Conservation (phyloP, 2,888 invertebrate species). For the Amblyjoppa fuscipennis region DNA sequence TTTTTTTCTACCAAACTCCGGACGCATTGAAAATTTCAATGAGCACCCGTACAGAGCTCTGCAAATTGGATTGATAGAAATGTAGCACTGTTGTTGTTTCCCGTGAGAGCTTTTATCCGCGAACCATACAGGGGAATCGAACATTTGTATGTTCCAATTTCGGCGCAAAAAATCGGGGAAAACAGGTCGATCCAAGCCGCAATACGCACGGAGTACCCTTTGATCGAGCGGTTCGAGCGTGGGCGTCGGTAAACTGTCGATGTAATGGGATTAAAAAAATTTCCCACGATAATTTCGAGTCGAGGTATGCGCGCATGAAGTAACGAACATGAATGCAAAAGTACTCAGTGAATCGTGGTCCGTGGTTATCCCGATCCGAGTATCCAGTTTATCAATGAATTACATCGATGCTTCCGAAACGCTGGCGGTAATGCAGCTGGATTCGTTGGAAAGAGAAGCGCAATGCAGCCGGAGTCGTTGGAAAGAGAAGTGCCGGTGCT, state of each 20-base stretch:
- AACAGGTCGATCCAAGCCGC: not conserved
- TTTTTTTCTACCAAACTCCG: not conserved
- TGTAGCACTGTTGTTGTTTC: not conserved
- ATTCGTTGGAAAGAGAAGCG: constrained; percentile 2
- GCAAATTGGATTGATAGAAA: not conserved
- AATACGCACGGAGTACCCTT: not conserved
- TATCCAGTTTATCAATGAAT: constrained; percentile 27
- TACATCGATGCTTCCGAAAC: constrained; percentile 27
- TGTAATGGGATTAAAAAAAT: constrained; percentile 13
- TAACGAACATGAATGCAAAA: not conserved
- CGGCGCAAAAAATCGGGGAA: too few relatives aligned
- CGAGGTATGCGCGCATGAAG: not conserved
- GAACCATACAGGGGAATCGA: not conserved
- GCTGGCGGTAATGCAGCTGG: not conserved
- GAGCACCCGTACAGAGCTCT: not conserved
- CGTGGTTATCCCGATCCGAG: not conserved
- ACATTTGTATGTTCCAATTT: not conserved
- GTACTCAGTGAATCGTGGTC: not conserved
- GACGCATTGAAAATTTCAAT: not conserved
- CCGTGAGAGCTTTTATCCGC: not conserved
- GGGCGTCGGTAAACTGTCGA: not conserved
- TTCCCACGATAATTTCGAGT: not conserved
- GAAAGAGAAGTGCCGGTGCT: constrained; percentile 10
- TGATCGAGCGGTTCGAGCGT: not conserved
- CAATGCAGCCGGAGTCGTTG: not conserved